phyloP scores from a whole-genome alignment of 2,797 vertebrate genomes.

The Novumbra hubbsi region DNA sequence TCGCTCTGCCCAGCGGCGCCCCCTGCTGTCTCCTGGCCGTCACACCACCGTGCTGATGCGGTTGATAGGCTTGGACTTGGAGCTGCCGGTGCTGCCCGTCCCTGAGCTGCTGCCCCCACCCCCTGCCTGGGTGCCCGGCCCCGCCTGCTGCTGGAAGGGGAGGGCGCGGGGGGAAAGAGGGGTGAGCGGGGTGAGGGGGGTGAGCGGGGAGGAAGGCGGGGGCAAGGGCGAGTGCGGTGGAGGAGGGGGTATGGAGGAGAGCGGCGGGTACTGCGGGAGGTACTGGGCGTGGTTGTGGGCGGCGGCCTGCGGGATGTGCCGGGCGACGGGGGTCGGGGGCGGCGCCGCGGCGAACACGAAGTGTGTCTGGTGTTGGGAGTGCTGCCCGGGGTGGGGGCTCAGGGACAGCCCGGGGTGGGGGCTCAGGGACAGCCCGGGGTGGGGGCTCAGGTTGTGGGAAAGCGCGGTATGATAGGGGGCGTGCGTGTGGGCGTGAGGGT shows the following conservation, averaged over 20 bases:
- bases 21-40: constrained; percentile 54
- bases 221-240: constrained; percentile 69
- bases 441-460: constrained; percentile 66
- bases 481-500: constrained; percentile 68
- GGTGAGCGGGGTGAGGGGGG: constrained; percentile 69
- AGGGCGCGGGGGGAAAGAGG: constrained; percentile 71
- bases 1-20: constrained; percentile 40
- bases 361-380: constrained; percentile 62
- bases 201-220: constrained; percentile 65
- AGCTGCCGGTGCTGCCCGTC: constrained; percentile 63
- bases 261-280: constrained; percentile 69
- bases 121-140: constrained; percentile 52
- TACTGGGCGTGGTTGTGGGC: constrained; percentile 49
- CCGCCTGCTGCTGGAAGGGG: constrained; percentile 69
- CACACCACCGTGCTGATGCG: constrained; percentile 93
- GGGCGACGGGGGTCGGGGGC: constrained; percentile 67
- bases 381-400: constrained; percentile 52
- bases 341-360: constrained; percentile 74
- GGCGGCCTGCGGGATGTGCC: constrained; percentile 67
- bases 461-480: constrained; percentile 52
- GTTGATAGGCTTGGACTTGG: constrained; percentile 86
- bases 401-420: constrained; percentile 49
- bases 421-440: constrained; percentile 45
- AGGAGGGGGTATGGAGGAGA: constrained; percentile 74
- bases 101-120: constrained; percentile 31